A percentile compares a stretch with the other conserved stretches of the same genome.
Evolutionary conservation across 2,888 invertebrate genomes (phyloP).

Genomic region (Congeria kusceri): DNA sequence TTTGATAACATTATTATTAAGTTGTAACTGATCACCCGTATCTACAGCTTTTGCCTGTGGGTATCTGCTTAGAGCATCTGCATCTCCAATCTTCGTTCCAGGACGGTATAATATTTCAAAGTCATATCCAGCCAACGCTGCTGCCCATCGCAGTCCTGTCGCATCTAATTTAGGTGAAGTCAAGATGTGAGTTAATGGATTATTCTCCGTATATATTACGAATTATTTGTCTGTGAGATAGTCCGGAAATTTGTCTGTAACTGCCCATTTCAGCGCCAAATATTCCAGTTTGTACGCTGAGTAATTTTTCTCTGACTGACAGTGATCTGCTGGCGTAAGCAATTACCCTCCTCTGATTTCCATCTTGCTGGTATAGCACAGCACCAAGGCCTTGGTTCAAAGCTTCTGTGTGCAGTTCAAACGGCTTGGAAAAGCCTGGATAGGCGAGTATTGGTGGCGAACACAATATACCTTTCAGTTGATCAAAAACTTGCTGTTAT

Average conservation of each 20-base stretch:
- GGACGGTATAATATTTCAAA: slow-evolving; percentile 23
- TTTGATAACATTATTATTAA: no score
- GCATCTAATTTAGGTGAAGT: slow-evolving; percentile 41
- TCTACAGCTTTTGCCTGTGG: not conserved
- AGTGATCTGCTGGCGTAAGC: no score
- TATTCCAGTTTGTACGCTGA: slow-evolving; percentile 33
- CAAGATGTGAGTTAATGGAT: slow-evolving; percentile 37
- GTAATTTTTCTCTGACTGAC: slow-evolving; percentile 39
- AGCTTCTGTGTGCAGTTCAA: slow-evolving; percentile 39
- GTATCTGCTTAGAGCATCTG: not conserved
- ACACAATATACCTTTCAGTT: not conserved
- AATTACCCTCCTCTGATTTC: no score
- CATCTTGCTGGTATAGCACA: slow-evolving; percentile 37
- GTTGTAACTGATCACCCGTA: not conserved
- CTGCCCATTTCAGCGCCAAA: slow-evolving; percentile 38
- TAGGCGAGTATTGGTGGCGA: slow-evolving; percentile 25
- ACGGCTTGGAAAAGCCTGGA: slow-evolving; percentile 23
- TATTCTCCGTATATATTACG: slow-evolving; percentile 34
- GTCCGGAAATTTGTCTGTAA: slow-evolving; percentile 42
- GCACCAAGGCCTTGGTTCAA: slow-evolving; percentile 28
- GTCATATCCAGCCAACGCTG: slow-evolving; percentile 13
- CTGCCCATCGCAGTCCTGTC: slow-evolving; percentile 38
- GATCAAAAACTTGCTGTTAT: slow-evolving; percentile 22
- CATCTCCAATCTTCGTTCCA: slow-evolving; percentile 18
- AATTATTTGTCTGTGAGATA: slow-evolving; percentile 30